Evolutionary conservation across 2,113 vertebrate species (phyloP).

Genomic region (Perca fluviatilis): DNA sequence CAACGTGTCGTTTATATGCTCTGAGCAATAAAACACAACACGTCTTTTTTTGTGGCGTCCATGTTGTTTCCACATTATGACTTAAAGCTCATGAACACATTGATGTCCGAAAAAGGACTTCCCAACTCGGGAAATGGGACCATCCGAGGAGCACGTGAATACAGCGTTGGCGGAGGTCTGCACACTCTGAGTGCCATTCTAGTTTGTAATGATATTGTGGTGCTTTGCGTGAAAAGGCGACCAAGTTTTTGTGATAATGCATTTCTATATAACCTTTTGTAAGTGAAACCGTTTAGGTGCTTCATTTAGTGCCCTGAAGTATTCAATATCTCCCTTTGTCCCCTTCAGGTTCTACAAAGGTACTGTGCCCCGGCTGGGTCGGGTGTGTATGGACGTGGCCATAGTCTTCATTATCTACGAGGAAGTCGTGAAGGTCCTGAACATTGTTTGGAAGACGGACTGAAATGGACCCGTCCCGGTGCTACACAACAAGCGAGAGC

Average conservation of each 20-base stretch:
- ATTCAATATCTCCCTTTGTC: neutral
- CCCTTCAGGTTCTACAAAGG: slow-evolving; percentile 95
- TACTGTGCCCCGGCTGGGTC: slow-evolving; percentile 92
- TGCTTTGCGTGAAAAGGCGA: neutral
- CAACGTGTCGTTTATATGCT: no score
- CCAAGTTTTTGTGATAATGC: neutral
- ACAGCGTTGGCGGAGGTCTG: no score
- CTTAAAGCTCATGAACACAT: no score
- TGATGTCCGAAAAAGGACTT: no score
- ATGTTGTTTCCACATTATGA: no score
- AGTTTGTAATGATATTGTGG: no score
- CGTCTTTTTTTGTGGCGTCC: no score
- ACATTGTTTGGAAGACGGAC: slow-evolving; percentile 95
- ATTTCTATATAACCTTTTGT: neutral
- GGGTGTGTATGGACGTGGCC: slow-evolving; percentile 95
- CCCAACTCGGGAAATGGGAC: no score
- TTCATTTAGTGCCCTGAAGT: neutral
- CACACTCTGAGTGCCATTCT: no score
- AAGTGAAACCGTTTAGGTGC: neutral
- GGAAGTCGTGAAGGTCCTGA: slow-evolving; percentile 95
- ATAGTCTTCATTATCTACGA: slow-evolving; percentile 98
- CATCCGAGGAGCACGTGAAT: no score
- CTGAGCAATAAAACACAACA: no score
- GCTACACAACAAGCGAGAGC: slow-evolving; percentile 20
- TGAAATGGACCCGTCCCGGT: slow-evolving; percentile 69